Evolutionary conservation across 2,113 vertebrate species (phyloP), one percentile per base, ranked within the genome.

Genomic region (Nibea albiflora): DNA sequence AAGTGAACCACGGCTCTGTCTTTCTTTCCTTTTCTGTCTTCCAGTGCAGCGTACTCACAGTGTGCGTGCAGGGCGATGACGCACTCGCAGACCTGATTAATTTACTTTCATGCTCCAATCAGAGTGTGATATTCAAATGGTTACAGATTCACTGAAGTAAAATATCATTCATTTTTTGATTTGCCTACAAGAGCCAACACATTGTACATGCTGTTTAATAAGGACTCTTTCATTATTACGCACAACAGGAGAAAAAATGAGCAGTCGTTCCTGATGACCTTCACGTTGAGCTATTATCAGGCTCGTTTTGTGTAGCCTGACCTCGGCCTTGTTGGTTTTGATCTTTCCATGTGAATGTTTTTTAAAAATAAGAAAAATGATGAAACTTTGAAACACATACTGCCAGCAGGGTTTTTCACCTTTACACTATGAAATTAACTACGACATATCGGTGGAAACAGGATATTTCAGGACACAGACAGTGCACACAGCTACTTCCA

Each of bases 391-490:
- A 49, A 69, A n/a, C 19, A n/a, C 7, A 73, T 39, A 22, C 9
- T 67, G 46, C 57, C 61, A 28, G 42, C 46, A 49, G 56, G 53
- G 47, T 20, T 42, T 2, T 61, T 76, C 61, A 57, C 17, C 73
- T 20, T 52, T 17, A 54, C 24, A 16, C 28, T 17, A 56, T 28
- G 17, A 64, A 66, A 70, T 69, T 62, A 58, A 57, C 50, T 67
- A 46, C 7, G 0, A 63, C 70, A 35, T 9, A 77, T 28, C n/a
- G 58, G 11, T 10, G 24, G 47, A 61, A 73, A 73, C 52, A 42
- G 47, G 76, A 69, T 69, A 57, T 76, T 76, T 56, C 3, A 67
- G 77, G 53, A 54, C 49, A 53, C 17, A 19, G 35, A 53, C 22
- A 24, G 22, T 17, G 39, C 50, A 31, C 63, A 64, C 22, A 54